Percentiles rank a stretch among this genome's conserved stretches.
Evolutionary conservation across 2,113 vertebrate species (phyloP).

Genomic region (Aphyosemion australe): DNA sequence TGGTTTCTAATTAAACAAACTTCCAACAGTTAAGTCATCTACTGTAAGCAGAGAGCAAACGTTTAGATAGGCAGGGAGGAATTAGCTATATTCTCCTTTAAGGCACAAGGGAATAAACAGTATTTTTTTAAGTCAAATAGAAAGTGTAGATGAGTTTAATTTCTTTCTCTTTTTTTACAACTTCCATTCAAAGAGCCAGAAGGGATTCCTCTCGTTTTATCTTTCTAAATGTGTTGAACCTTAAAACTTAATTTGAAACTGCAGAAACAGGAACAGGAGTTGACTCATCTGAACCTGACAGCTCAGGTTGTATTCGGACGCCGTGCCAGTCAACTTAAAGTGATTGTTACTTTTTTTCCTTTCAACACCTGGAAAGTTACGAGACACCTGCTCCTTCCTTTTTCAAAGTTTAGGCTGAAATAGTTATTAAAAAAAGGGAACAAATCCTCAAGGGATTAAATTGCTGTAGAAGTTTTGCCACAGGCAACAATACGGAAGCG

Average conservation of each 20-base stretch:
- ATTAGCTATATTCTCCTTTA: conserved; percentile 64
- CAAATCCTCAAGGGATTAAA: not conserved
- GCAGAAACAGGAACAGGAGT: not conserved
- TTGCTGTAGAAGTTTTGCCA: not conserved
- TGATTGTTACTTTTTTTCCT: not conserved
- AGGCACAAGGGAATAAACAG: conserved; percentile 67
- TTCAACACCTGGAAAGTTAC: not conserved
- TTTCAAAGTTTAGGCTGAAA: conserved; percentile 1
- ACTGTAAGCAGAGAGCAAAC: conserved; percentile 44
- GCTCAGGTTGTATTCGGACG: not conserved
- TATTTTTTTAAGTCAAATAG: conserved; percentile 69
- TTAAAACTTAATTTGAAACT: conserved; percentile 3
- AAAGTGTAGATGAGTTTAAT: conserved; percentile 14
- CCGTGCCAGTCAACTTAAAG: not conserved
- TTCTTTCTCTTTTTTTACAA: not conserved
- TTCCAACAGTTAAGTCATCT: conserved; percentile 52
- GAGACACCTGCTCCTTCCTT: not conserved
- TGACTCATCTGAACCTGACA: conserved; percentile 3
- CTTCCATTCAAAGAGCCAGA: conserved; percentile 21
- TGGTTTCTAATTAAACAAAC: conserved; percentile 71
- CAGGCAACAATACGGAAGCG: not conserved
- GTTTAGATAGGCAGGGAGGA: conserved; percentile 58
- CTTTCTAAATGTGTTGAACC: not conserved
- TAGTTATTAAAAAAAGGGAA: not conserved
- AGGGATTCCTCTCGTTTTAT: not conserved